Evolutionary conservation across 2,113 vertebrate genomes (phyloP), one percentile per base, ranked within the genome.

Genomic region (Scopus umbretta): DNA sequence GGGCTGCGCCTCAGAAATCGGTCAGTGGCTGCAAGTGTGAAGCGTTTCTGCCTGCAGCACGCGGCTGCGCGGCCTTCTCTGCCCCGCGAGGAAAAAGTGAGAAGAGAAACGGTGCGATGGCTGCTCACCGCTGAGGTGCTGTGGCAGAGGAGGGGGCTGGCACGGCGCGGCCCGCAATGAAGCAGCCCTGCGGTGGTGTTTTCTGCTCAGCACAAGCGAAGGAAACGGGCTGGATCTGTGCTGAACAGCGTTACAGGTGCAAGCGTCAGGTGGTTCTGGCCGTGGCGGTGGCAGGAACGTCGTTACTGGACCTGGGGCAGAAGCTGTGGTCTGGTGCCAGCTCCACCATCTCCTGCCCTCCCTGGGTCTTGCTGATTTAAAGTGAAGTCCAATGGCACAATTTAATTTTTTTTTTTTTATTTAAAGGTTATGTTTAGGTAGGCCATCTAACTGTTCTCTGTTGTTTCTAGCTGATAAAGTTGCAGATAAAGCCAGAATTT

Each of bases 191-290:
- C 2, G 5, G 30, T 4, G 53, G 5, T 42, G 62, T 9, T 42
- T 27, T 40, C 29, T 4, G 7, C 2, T 16, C 62, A 16, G 30
- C 25, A 2, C 30, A 9, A 13, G 10, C 2, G 3, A 19, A 59
- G 19, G 29, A 19, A n/a, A 10, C 0, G 5, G 47, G 58, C 32
- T 8, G 58, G 36, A 2, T 16, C 65, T 7, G 22, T 4, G 38
- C 42, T 4, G 27, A 23, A 2, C 16, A 4, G 16, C 6, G 2
- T 21, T 13, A 3, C 1, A 1, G 38, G 36, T 34, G 7, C 9
- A 5, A 23, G 23, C 42, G 2, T 9, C 7, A 1, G 32, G 32
- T 0, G 4, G 17, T 7, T 42, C 32, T 16, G 67, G 47, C 26
- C 1, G 6, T 29, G 62, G 30, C 3, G 5, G 72, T 42, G 13